phyloP scores from a whole-genome alignment of 2,888 invertebrate species.

The Drosophila crucigera region DNA sequence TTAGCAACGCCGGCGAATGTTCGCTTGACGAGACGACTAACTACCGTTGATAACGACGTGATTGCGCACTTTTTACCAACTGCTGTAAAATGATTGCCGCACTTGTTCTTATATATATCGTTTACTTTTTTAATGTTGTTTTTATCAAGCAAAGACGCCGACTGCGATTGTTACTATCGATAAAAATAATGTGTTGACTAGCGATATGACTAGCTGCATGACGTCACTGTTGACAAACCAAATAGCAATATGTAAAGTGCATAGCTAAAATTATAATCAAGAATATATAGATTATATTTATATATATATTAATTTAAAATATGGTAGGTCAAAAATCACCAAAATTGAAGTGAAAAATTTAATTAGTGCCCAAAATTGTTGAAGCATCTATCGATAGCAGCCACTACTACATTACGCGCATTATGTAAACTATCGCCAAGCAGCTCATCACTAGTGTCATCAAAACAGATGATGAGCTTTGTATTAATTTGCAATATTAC shows the following conservation, averaged over 20 bases:
- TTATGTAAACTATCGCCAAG: conserved; percentile 45
- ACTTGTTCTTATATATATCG: conserved; percentile 39
- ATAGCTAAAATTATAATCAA: neutral
- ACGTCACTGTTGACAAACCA: neutral
- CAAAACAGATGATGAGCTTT: conserved; percentile 56
- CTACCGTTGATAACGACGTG: conserved; percentile 54
- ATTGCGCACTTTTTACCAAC: conserved; percentile 55
- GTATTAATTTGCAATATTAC: conserved; percentile 25
- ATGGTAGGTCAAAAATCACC: neutral
- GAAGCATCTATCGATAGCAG: neutral
- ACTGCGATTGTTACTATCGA: conserved; percentile 33
- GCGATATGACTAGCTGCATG: neutral
- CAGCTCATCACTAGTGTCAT: conserved; percentile 25
- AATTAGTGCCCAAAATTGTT: neutral
- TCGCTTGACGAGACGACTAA: conserved; percentile 62
- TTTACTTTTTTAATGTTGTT: conserved; percentile 25
- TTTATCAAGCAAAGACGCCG: conserved; percentile 14
- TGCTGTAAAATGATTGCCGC: conserved; percentile 37
- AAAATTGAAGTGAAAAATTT: accelerated
- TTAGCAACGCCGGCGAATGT: conserved; percentile 44
- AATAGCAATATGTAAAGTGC: neutral
- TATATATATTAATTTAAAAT: neutral
- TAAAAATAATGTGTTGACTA: neutral
- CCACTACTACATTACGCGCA: neutral
- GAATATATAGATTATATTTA: neutral